These are phyloP conservation scores for Platycheirus rosarum DNA, from an alignment of 2,888 invertebrate genomes.

Conservation along the genomic window DNA sequence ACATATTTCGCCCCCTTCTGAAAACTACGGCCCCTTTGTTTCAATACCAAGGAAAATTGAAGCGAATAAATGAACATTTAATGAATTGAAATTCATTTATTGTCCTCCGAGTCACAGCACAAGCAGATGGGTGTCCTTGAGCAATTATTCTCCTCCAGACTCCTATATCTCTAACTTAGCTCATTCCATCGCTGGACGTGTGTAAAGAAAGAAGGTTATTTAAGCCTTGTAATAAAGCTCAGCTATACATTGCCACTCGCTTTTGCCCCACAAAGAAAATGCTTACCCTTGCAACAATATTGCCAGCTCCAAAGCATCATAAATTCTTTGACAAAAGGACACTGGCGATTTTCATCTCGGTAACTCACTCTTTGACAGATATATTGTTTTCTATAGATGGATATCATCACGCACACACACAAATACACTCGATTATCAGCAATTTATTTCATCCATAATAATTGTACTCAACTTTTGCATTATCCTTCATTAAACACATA, in stretches of 20 bases:
- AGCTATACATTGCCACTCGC: slow-evolving; percentile 43
- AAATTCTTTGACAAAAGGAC: slow-evolving; percentile 63
- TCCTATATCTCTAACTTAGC: slow-evolving; percentile 13
- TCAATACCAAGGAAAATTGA: slow-evolving; percentile 12
- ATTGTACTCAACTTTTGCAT: slow-evolving; percentile 68
- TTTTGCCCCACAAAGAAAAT: slow-evolving; percentile 57
- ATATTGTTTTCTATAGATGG: slow-evolving; percentile 37
- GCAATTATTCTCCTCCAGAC: slow-evolving; percentile 56
- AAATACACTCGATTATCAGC: slow-evolving; percentile 49
- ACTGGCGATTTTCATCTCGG: slow-evolving; percentile 62
- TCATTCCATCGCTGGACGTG: background rate
- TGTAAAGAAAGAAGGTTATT: slow-evolving; percentile 33
- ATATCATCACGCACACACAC: background rate
- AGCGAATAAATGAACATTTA: slow-evolving; percentile 63
- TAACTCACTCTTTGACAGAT: slow-evolving; percentile 69
- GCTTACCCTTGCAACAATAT: slow-evolving; percentile 69
- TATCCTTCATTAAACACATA: slow-evolving; percentile 68
- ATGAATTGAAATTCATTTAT: slow-evolving; percentile 72
- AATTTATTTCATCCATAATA: slow-evolving; percentile 53
- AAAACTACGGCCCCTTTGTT: slow-evolving; percentile 30
- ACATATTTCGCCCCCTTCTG: no score
- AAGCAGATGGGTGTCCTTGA: slow-evolving; percentile 56
- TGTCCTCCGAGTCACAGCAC: slow-evolving; percentile 36
- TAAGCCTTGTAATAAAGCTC: slow-evolving; percentile 45
- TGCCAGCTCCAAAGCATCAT: slow-evolving; percentile 61